Base-by-base conservation (phyloP, 2,113 vertebrate genomes). In the Aleadryas rufinucha region DNA sequence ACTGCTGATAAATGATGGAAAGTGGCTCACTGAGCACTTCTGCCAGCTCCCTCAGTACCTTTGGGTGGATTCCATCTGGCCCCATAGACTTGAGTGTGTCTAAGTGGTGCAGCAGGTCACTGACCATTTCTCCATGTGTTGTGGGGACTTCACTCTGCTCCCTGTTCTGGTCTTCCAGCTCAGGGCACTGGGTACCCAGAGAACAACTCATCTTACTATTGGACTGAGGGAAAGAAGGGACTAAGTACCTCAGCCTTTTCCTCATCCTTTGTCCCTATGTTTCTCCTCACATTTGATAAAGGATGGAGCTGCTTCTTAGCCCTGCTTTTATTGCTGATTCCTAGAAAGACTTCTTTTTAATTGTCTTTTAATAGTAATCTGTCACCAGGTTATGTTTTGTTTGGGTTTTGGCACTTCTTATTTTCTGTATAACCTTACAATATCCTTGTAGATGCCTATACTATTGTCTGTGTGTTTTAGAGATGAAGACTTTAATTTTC, bases 1-100 rank as follows among this genome's bases (percentile, higher is more conserved):
- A 27, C 26, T 69, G 30, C 21, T 47, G 41, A 42, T 41, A 23
- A 54, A 11, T 15, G 3, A 22, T 47, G 39, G 20, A 31, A 61
- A 27, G 30, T 47, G 30, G 13, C 61, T 83, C 0, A 0, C 17
- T 61, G 17, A 61, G 30, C 47, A 11, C 9, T n/a, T 75, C 24
- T 68, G 24, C 30, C 10, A 5, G 24, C 3, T 53, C 33, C 8
- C 8, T 69, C 24, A 42, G 54, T 54, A 11, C 17, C 17, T 7
- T 35, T 7, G 1, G 26, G 31, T 61, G 17, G 4, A 61, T 54
- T 17, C 10, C 14, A 13, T 61, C 24, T 10, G 14, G 12, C 30
- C 28, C 17, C 18, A 1, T 35, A 42, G 41, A 16, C 13, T 6
- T 69, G 4, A 31, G 11, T 41, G 17, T 69, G 35, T 42, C 21